Base-by-base conservation (phyloP, 2,888 invertebrate species). In the Acleris laterana region DNA sequence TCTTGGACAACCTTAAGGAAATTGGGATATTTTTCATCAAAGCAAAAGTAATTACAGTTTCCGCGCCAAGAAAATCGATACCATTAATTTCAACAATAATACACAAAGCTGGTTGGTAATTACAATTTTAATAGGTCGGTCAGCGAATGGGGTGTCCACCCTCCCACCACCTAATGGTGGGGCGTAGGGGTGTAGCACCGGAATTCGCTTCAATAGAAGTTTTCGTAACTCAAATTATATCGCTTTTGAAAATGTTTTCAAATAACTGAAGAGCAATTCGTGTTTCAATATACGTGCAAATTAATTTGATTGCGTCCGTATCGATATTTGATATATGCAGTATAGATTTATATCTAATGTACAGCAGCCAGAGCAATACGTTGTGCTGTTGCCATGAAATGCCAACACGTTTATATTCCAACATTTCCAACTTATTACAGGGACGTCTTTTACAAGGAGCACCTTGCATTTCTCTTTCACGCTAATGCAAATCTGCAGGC, bases 111-210 rank as follows among this genome's bases (percentile, higher is more conserved):
- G 78, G 81, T 77, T 76, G 82, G 84, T 88, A 88, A 90, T 90
- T 89, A 89, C 85, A 82, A 87, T 88, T 90, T 89, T 89, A 90
- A 89, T 89, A 84, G 88, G 87, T 85, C 84, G 88, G 89, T 87
- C 89, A 89, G 81, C 75, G 78, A 75, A 74, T 76, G 77, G 77
- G 77, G 72, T 74, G 74, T 65, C 68, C 53, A 69, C 67, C 69
- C 63, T 57, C 64, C 66, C 68, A 65, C 32, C 69, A 71, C 48
- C 64, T 52, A 68, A 70, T 63, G 68, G 66, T 69, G 62, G 71
- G 69, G 68, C 69, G 53, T 72, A 71, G 69, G 74, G 70, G 68
- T 68, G 73, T 65, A 70, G 70, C 74, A 80, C 80, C 82, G 77
- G 78, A 77, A 78, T 76, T 75, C 71, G 75, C 73, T 76, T 84